Percentiles rank a stretch among this genome's conserved stretches.
phyloP scores from a whole-genome alignment of 2,113 vertebrate species.

The Cyprinodon tularosa region DNA sequence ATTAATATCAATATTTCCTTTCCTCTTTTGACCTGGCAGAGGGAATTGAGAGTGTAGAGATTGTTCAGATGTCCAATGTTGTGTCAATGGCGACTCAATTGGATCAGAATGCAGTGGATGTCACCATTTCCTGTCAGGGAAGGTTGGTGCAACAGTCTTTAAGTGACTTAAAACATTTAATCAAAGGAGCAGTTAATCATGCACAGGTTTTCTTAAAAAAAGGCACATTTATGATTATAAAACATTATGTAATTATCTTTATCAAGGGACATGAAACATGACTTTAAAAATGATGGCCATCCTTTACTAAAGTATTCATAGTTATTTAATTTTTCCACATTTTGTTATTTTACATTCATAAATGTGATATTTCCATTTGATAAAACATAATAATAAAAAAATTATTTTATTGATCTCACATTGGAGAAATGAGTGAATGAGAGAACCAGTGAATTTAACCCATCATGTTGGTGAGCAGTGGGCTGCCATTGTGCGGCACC shows the following conservation, averaged over 20 bases:
- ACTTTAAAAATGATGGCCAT: not conserved
- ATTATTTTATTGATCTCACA: too few relatives aligned
- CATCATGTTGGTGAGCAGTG: too few relatives aligned
- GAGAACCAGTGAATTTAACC: too few relatives aligned
- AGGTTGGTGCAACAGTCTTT: slow-evolving; percentile 77
- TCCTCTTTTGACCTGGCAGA: slow-evolving; percentile 73
- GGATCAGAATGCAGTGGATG: slow-evolving; percentile 86
- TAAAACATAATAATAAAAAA: too few relatives aligned
- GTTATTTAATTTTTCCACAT: too few relatives aligned
- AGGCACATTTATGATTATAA: not conserved
- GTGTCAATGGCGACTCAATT: slow-evolving; percentile 66
- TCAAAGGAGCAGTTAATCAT: not conserved
- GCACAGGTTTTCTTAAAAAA: not conserved
- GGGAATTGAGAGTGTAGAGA: slow-evolving; percentile 92
- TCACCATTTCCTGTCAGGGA: slow-evolving; percentile 91
- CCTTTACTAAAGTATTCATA: not conserved
- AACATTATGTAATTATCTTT: not conserved
- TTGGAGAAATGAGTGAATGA: too few relatives aligned
- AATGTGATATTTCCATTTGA: too few relatives aligned
- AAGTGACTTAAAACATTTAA: not conserved
- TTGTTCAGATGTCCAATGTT: slow-evolving; percentile 85
- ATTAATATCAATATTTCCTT: not conserved
- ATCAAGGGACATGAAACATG: too few relatives aligned
- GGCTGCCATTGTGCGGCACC: too few relatives aligned
- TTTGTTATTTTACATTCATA: too few relatives aligned